phyloP scores from a whole-genome alignment of 2,888 invertebrate species.

The Amphipyra berbera region DNA sequence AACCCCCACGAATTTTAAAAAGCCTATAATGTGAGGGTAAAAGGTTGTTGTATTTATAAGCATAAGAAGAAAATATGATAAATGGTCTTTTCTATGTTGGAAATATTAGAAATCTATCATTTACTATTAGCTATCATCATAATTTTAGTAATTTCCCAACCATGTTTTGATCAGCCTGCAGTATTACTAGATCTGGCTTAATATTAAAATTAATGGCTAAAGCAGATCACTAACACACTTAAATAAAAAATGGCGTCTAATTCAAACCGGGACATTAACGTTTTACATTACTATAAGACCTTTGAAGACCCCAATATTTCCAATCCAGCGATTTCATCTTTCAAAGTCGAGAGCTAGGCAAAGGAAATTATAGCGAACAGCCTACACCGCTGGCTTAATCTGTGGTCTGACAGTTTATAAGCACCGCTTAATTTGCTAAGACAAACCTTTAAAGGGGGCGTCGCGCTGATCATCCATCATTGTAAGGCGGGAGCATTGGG shows the following conservation, averaged over 20 bases:
- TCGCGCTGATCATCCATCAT: constrained; percentile 64
- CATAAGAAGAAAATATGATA: no score
- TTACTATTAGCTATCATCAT: no score
- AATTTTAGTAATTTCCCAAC: no score
- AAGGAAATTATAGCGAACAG: constrained; percentile 54
- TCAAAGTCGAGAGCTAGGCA: constrained; percentile 49
- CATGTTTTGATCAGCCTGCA: no score
- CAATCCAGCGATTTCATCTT: constrained; percentile 39
- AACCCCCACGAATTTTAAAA: no score
- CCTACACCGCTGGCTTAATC: constrained; percentile 54
- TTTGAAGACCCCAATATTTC: constrained; percentile 47
- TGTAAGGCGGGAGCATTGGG: constrained; percentile 49
- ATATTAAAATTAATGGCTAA: background rate
- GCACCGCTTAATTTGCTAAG: constrained; percentile 63
- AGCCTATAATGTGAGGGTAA: no score
- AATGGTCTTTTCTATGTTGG: no score
- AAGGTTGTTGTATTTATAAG: no score
- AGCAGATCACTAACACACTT: constrained; percentile 13
- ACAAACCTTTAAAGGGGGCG: constrained; percentile 60
- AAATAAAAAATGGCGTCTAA: constrained; percentile 37
- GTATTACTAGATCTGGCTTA: background rate
- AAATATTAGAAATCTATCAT: no score
- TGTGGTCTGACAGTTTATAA: constrained; percentile 59
- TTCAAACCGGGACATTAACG: constrained; percentile 27
- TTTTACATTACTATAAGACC: constrained; percentile 44